Conservation (phyloP, 2,797 vertebrate genomes). For the Leptodactylus fallax region DNA sequence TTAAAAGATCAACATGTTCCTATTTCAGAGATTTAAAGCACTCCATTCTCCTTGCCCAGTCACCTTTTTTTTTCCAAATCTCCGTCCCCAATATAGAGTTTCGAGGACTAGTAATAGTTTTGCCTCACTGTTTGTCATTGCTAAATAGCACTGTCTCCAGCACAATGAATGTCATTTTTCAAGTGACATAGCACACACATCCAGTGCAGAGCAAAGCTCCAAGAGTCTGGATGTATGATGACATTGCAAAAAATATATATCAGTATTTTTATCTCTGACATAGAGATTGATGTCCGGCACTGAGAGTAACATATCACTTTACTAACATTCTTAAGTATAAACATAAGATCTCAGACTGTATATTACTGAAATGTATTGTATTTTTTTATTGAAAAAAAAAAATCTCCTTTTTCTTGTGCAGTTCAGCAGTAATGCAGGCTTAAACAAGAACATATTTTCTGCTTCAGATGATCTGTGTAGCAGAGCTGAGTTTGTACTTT, state of each 20-base stretch:
- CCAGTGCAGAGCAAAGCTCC: slow-evolving; percentile 10
- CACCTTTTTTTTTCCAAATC: slow-evolving; percentile 31
- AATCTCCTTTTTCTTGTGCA: not conserved
- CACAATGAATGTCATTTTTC: slow-evolving; percentile 62
- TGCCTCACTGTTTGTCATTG: slow-evolving; percentile 62
- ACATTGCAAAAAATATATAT: slow-evolving; percentile 54
- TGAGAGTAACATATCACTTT: slow-evolving; percentile 43
- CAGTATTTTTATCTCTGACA: slow-evolving; percentile 42
- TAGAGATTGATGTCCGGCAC: slow-evolving; percentile 38
- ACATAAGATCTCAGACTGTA: slow-evolving; percentile 10
- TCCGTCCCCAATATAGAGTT: slow-evolving; percentile 47
- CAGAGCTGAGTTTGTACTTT: not conserved
- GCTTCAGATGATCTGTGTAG: not conserved
- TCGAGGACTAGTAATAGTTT: slow-evolving; percentile 56
- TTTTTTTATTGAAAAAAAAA: not conserved
- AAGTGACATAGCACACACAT: slow-evolving; percentile 44
- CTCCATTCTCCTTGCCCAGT: slow-evolving; percentile 24
- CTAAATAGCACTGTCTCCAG: slow-evolving; percentile 60
- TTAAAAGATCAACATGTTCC: slow-evolving; percentile 36
- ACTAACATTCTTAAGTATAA: slow-evolving; percentile 30
- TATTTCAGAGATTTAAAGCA: slow-evolving; percentile 30
- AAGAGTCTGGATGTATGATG: slow-evolving; percentile 51
- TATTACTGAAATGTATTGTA: slow-evolving; percentile 13
- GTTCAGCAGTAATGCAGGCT: not conserved
- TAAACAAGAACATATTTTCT: not conserved